These are phyloP conservation scores for Dynastes maya DNA, from an alignment of 2,888 invertebrate species.

Conservation along the genomic window DNA sequence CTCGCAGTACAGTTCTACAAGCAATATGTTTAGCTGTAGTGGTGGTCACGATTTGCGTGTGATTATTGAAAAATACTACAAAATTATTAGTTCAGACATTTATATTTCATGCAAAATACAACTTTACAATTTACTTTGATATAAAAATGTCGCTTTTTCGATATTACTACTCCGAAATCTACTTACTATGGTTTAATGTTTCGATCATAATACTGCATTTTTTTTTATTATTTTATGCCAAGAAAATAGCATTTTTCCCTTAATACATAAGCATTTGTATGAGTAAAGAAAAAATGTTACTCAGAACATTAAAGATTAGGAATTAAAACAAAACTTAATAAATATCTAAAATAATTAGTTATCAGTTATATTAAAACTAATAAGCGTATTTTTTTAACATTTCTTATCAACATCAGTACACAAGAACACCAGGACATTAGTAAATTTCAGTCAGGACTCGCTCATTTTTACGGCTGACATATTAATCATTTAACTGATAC, in stretches of 20 bases:
- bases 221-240: slow-evolving; percentile 15
- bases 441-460: slow-evolving; percentile 24
- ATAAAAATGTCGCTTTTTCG: slow-evolving; percentile 20
- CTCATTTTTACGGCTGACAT: slow-evolving; percentile 10
- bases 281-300: slow-evolving; percentile 27
- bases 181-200: slow-evolving; percentile 12
- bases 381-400: slow-evolving; percentile 41
- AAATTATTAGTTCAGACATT: slow-evolving; percentile 1
- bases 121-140: slow-evolving; percentile 26
- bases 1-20: no score
- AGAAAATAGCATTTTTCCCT: slow-evolving; percentile 11
- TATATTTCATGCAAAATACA: slow-evolving; percentile 42
- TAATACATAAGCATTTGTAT: slow-evolving; percentile 8
- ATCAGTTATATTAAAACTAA: slow-evolving; percentile 40
- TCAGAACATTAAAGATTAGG: slow-evolving; percentile 3
- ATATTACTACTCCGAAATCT: slow-evolving; percentile 12
- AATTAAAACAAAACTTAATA: slow-evolving; percentile 31
- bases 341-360: slow-evolving; percentile 37
- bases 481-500: slow-evolving; percentile 12
- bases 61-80: no score
- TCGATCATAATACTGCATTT: slow-evolving; percentile 30
- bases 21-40: no score
- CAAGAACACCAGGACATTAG: slow-evolving; percentile 35
- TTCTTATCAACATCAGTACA: slow-evolving; percentile 23
- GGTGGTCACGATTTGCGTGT: no score